A percentile compares a stretch with the other conserved stretches of the same genome.
These are phyloP conservation scores for Corythaeola cristata DNA, from an alignment of 2,113 vertebrate species.

Conservation along the genomic window DNA sequence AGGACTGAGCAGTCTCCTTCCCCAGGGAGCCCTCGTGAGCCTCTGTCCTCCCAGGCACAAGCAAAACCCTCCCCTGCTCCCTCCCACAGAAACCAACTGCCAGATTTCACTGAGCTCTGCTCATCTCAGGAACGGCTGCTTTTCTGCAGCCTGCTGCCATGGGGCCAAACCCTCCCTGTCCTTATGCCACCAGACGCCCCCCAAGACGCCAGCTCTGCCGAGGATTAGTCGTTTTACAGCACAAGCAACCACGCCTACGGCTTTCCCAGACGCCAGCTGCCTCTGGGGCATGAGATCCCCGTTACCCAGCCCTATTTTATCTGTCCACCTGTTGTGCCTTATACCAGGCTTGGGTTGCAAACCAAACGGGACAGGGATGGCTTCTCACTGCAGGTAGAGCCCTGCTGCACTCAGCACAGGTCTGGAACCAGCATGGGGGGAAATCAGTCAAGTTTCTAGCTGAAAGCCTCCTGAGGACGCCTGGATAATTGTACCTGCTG, in stretches of 20 bases:
- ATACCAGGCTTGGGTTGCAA: background rate
- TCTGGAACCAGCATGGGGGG: background rate
- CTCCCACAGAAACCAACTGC: background rate
- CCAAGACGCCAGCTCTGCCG: accelerated
- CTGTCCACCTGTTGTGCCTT: background rate
- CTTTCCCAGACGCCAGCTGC: constrained; percentile 17
- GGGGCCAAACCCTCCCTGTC: background rate
- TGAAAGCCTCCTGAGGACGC: background rate
- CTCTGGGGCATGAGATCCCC: background rate
- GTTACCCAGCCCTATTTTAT: background rate
- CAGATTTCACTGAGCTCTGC: background rate
- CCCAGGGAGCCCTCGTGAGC: accelerated
- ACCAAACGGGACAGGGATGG: background rate
- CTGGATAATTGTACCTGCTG: background rate
- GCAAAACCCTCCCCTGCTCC: background rate
- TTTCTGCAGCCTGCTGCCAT: background rate
- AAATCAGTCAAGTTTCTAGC: background rate
- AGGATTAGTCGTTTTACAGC: background rate
- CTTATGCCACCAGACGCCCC: background rate
- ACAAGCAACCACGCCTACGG: background rate
- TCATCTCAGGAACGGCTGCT: background rate
- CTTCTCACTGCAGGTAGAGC: background rate
- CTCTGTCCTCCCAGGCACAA: background rate
- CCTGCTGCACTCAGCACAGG: background rate
- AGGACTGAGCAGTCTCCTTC: background rate